Percentiles rank a stretch among this genome's conserved stretches.
phyloP scores from a whole-genome alignment of 2,888 invertebrate genomes.

The Orchesella flavescens region DNA sequence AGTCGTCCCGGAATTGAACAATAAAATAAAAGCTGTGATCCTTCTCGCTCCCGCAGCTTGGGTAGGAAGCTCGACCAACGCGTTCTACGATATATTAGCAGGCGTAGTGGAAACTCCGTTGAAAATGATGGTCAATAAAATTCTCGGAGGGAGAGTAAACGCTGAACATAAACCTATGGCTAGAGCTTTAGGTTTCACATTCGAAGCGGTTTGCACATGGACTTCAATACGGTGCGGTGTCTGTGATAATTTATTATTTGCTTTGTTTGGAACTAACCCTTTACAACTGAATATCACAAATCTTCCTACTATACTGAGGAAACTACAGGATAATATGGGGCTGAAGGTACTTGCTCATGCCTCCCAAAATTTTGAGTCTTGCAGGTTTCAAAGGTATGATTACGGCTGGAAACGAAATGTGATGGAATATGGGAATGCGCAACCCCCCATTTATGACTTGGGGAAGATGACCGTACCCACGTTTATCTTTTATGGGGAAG shows the following conservation, averaged over 20 bases:
- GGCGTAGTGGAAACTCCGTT: not conserved
- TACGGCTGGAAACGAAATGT: conserved; percentile 33
- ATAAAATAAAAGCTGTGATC: not conserved
- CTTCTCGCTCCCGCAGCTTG: not conserved
- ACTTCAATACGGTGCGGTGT: conserved; percentile 25
- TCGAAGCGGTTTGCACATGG: not conserved
- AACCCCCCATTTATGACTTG: conserved; percentile 32
- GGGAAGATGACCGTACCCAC: conserved; percentile 29
- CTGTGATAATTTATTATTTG: conserved; percentile 22
- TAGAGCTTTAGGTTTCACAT: not conserved
- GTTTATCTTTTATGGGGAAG: conserved; percentile 33
- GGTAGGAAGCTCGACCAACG: not conserved
- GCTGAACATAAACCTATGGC: not conserved
- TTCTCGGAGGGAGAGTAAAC: not conserved
- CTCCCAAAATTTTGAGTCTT: conserved; percentile 33
- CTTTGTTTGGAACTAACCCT: conserved; percentile 10
- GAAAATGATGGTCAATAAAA: not conserved
- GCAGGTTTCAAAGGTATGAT: conserved; percentile 43
- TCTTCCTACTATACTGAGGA: conserved; percentile 34
- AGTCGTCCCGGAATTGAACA: not conserved
- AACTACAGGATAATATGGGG: conserved; percentile 18
- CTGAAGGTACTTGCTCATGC: conserved; percentile 28
- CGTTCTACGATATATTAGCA: not conserved
- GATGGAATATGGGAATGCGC: conserved; percentile 18
- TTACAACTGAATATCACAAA: conserved; percentile 39